A percentile compares a stretch with the other conserved stretches of the same genome.
These are phyloP conservation scores for Microctonus brassicae DNA, from an alignment of 2,888 invertebrate species.

Conservation along the genomic window DNA sequence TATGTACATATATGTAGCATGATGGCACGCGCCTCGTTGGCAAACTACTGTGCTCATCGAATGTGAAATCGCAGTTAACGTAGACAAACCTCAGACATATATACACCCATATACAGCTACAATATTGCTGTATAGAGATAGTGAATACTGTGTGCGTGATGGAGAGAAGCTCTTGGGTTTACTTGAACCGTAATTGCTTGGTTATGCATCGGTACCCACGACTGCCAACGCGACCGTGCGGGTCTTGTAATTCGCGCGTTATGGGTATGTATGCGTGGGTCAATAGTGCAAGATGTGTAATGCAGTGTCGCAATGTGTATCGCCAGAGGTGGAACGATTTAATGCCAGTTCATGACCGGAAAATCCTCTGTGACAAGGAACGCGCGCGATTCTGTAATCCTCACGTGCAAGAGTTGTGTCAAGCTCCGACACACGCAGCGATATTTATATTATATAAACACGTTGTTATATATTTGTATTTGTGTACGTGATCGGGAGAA, in stretches of 20 bases:
- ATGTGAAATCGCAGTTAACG: neutral
- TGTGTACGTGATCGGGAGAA: too few species aligned
- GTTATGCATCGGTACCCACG: constrained; percentile 15
- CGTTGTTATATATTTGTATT: neutral
- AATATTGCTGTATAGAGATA: neutral
- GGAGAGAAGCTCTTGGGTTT: constrained; percentile 7
- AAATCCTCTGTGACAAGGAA: constrained; percentile 11
- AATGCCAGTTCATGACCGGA: constrained; percentile 19
- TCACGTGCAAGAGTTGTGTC: neutral
- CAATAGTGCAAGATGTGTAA: constrained; percentile 32
- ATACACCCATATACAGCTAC: neutral
- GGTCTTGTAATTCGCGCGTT: constrained; percentile 6
- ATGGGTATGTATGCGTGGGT: constrained; percentile 15
- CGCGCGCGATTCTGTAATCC: neutral
- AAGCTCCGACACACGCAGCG: neutral
- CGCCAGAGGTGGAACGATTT: constrained; percentile 19
- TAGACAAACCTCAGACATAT: neutral
- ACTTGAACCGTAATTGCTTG: constrained; percentile 26
- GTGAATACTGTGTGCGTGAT: neutral
- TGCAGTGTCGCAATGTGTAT: constrained; percentile 17
- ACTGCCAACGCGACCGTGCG: constrained; percentile 4
- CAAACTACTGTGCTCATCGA: neutral
- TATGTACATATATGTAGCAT: too few species aligned
- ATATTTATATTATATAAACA: neutral
- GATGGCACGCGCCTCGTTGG: too few species aligned